Percentiles rank a stretch among this genome's conserved stretches.
Evolutionary conservation across 2,113 vertebrate species (phyloP).

Genomic region (Clarias macrocephalus): DNA sequence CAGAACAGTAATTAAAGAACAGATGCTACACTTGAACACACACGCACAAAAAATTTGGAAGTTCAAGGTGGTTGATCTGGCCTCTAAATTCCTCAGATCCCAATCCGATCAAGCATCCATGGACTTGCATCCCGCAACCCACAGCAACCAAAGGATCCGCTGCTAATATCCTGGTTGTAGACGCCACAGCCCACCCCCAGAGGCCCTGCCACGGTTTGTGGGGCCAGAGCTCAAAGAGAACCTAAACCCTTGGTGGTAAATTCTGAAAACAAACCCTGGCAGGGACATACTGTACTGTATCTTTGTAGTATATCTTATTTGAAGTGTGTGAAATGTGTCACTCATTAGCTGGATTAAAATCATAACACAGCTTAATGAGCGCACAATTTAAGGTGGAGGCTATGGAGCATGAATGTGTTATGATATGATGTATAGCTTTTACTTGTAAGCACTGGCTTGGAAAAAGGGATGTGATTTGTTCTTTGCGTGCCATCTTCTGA

Average conservation of each 20-base stretch:
- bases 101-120: too few relatives aligned
- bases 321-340: background rate
- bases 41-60: too few relatives aligned
- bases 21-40: too few relatives aligned
- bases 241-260: background rate
- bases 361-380: background rate
- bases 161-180: too few relatives aligned
- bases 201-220: too few relatives aligned
- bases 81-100: too few relatives aligned
- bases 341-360: background rate
- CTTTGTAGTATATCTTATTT: background rate
- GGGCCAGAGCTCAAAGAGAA: too few relatives aligned
- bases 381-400: background rate
- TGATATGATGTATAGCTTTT: background rate
- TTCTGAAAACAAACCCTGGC: background rate
- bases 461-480: background rate
- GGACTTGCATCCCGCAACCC: too few relatives aligned
- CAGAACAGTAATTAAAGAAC: too few relatives aligned
- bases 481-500: background rate
- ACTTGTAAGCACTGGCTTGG: background rate
- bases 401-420: background rate
- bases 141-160: too few relatives aligned
- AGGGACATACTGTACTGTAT: background rate
- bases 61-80: too few relatives aligned
- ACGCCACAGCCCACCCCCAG: too few relatives aligned